Base-by-base conservation (phyloP, 1,140 invertebrate genomes). In the Tetranychus urticae region DNA sequence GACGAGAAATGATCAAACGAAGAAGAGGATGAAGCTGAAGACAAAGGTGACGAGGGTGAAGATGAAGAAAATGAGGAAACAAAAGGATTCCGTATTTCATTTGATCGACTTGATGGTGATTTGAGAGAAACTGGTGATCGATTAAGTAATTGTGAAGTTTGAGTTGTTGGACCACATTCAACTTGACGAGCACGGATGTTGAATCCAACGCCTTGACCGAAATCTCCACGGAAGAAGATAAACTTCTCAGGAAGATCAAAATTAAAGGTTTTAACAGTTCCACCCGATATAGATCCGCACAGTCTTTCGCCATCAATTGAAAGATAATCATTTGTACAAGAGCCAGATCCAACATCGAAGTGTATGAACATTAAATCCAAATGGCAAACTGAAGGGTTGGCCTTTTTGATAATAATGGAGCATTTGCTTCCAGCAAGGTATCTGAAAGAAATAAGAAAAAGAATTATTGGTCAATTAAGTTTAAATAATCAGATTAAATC, bases 251-350 rank as follows among this genome's bases (percentile, higher is more conserved):
- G 45, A 12, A 50, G 12, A 48, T 64, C 61, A 54, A 67, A 67
- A n/a, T 57, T 42, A 31, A 65, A 59, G 1, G 52, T 65, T 59
- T 60, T 62, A 59, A 62, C 60, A 1, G 60, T 65, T 1, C 58
- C 62, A 46, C 62, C 62, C 1, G 31, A n/a, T 2, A 60, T 52
- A 10, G 57, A 23, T 3, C 66, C 66, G 54, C 66, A 67, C 36
- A 67, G 45, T 59, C 59, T 57, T 54, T 67, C 63, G 13, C 63
- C 66, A 57, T 66, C 66, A 46, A 67, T 14, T 7, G 58, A 50
- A 12, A 67, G 35, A 45, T 65, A 67, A 33, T 67, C 63, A 13
- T 57, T 37, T 8, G 33, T 33, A 62, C 64, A 66, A 7, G 54
- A 58, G 12, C 46, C n/a, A 50, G 23, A 33, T 13, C 61, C 61